phyloP scores from a whole-genome alignment of 1,140 invertebrate species.

The Heliconius congener region DNA sequence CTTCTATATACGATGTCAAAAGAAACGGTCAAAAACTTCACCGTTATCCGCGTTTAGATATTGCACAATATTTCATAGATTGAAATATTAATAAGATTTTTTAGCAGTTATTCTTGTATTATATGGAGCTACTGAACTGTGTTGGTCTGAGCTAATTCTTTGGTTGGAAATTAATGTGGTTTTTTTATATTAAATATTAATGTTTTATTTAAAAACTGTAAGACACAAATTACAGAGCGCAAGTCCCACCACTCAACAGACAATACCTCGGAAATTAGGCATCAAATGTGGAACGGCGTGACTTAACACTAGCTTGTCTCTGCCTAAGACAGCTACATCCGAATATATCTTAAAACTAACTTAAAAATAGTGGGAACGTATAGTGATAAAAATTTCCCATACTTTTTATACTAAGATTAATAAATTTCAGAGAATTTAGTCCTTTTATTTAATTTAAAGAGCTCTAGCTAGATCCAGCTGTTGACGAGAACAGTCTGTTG shows the following conservation, averaged over 20 bases:
- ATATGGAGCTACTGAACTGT: neutral
- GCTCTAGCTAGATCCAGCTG: no score
- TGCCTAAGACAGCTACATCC: neutral
- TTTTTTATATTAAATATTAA: neutral
- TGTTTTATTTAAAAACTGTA: neutral
- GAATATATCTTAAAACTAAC: neutral
- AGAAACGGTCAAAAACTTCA: slow-evolving; percentile 5
- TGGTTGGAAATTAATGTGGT: neutral
- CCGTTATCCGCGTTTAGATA: slow-evolving; percentile 5
- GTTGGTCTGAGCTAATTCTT: neutral
- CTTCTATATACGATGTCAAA: neutral
- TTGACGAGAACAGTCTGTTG: no score
- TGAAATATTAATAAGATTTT: slow-evolving; percentile 1
- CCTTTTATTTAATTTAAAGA: no score
- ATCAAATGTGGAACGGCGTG: neutral
- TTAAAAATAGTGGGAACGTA: neutral
- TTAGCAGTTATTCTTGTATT: neutral
- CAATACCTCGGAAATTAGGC: neutral
- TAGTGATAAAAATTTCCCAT: neutral
- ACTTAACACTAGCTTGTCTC: neutral
- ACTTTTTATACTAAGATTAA: no score
- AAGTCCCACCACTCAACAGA: neutral
- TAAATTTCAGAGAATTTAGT: no score
- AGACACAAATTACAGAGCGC: neutral
- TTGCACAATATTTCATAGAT: slow-evolving; percentile 14